A percentile compares a stretch with the other conserved stretches of the same genome.
Evolutionary conservation across 2,113 vertebrate species (phyloP).

Genomic region (Cyanoramphus novaezelandiae): DNA sequence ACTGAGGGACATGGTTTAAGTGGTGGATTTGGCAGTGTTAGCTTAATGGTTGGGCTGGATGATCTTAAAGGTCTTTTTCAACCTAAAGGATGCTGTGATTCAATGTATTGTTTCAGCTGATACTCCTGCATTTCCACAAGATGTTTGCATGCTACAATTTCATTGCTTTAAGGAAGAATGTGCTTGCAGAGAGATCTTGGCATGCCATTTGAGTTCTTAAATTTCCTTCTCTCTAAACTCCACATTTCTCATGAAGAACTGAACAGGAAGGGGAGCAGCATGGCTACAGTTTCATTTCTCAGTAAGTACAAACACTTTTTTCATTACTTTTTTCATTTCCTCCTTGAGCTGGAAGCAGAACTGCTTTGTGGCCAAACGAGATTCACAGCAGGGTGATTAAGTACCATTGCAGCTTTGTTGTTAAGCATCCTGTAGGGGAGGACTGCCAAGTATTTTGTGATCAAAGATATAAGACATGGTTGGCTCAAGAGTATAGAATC

Average conservation of each 20-base stretch:
- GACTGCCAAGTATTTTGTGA: background rate
- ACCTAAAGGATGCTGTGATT: background rate
- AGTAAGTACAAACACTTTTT: background rate
- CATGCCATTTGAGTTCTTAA: background rate
- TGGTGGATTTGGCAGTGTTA: background rate
- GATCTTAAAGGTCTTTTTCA: background rate
- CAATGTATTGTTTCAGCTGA: background rate
- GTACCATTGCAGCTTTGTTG: background rate
- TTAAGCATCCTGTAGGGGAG: background rate
- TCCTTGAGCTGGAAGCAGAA: background rate
- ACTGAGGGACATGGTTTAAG: background rate
- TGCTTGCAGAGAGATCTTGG: background rate
- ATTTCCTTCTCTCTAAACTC: background rate
- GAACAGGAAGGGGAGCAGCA: background rate
- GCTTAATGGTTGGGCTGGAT: background rate
- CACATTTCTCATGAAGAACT: background rate
- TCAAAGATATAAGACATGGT: background rate
- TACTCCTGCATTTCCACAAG: background rate
- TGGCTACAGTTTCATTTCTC: background rate
- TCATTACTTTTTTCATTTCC: background rate
- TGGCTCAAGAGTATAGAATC: background rate
- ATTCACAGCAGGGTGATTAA: background rate
- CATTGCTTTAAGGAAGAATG: background rate
- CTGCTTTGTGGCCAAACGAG: background rate
- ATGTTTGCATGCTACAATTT: background rate